Evolutionary conservation across 1,140 invertebrate species (phyloP).

Genomic region (Drosophila santomea): DNA sequence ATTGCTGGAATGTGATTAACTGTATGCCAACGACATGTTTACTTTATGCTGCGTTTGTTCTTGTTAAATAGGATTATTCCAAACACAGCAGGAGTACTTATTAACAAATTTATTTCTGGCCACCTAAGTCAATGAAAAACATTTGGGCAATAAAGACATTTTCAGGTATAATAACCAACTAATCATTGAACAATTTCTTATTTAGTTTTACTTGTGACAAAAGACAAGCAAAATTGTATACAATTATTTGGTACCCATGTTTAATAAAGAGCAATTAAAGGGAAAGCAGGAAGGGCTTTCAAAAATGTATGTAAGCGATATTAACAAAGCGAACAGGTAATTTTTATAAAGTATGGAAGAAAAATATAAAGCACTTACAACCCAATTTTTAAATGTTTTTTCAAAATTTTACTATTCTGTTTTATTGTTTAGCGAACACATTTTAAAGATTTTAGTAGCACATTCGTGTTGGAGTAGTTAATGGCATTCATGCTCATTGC

Average conservation of each 20-base stretch:
- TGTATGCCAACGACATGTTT: constrained; percentile 11
- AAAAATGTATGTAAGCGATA: no score
- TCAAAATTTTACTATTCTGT: background rate
- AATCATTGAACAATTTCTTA: no score
- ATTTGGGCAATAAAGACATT: background rate
- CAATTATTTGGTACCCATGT: no score
- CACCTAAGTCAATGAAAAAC: background rate
- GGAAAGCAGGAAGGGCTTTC: no score
- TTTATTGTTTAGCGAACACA: background rate
- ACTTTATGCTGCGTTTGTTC: constrained; percentile 21
- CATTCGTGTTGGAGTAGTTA: constrained; percentile 34
- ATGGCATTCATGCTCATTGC: constrained; percentile 72
- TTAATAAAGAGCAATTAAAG: no score
- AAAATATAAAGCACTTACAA: background rate
- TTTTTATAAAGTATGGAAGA: no score
- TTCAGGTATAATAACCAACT: background rate
- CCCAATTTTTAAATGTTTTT: background rate
- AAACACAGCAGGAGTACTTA: constrained; percentile 7
- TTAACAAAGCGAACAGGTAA: no score
- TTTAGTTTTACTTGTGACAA: no score
- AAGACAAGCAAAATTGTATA: no score
- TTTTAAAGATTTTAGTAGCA: constrained; percentile 13
- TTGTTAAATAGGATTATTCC: constrained; percentile 31
- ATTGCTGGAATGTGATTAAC: constrained; percentile 1
- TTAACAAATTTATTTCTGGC: constrained; percentile 29